Evolutionary conservation across 2,888 invertebrate species (phyloP).

Genomic region (Agriopis leucophaearia): DNA sequence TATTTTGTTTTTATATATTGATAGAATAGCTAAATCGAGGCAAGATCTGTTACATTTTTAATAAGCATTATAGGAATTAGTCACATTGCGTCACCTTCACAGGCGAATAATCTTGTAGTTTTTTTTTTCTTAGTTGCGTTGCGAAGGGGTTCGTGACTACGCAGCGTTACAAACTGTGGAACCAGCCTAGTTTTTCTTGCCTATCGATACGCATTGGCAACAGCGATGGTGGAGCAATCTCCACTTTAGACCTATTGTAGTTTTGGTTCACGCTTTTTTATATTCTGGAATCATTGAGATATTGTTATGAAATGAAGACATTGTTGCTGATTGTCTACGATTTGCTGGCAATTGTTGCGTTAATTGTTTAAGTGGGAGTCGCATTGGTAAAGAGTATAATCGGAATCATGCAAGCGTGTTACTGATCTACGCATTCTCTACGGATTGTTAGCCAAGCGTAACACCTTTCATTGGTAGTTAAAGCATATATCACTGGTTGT

Average conservation of each 20-base stretch:
- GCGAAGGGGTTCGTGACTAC: conserved; percentile 50
- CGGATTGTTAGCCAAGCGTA: conserved; percentile 59
- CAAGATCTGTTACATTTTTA: conserved; percentile 24
- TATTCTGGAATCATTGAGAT: conserved; percentile 44
- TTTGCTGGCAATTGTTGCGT: conserved; percentile 23
- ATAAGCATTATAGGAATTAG: conserved; percentile 39
- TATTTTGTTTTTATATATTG: too few relatives aligned
- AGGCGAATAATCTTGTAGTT: conserved; percentile 41
- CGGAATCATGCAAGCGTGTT: conserved; percentile 29
- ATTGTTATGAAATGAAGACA: conserved; percentile 49
- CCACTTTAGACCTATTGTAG: conserved; percentile 60
- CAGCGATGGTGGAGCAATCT: conserved; percentile 57
- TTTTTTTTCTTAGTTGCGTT: conserved; percentile 58
- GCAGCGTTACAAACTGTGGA: conserved; percentile 46
- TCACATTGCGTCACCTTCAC: conserved; percentile 48
- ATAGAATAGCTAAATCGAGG: neutral
- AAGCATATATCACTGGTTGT: conserved; percentile 10
- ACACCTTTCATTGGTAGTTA: conserved; percentile 57
- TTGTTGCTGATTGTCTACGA: conserved; percentile 29
- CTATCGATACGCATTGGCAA: conserved; percentile 65
- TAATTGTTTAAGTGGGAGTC: conserved; percentile 24
- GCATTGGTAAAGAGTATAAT: conserved; percentile 19
- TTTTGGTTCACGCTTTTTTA: conserved; percentile 60
- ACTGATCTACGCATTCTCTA: conserved; percentile 46
- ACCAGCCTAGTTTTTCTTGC: conserved; percentile 57